These are phyloP conservation scores for human DNA, from an alignment of 2,113 vertebrate genomes.

Conservation along the genomic window DNA sequence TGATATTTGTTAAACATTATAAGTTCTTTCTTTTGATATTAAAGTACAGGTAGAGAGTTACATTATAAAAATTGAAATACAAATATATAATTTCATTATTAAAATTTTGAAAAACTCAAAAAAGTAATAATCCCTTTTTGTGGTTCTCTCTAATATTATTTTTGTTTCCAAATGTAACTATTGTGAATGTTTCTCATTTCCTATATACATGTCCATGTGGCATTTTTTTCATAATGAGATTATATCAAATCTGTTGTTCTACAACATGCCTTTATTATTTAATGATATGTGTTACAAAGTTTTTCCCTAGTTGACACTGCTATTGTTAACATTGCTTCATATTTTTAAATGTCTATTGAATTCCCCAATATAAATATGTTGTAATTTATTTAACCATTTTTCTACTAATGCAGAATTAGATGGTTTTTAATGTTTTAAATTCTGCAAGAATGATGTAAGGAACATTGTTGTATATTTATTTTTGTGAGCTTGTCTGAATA, in stretches of 20 bases:
- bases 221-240: neutral
- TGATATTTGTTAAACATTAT: neutral
- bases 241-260: constrained; percentile 43
- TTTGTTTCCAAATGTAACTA: constrained; percentile 4
- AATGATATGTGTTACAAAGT: neutral
- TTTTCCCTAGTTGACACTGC: neutral
- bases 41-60: neutral
- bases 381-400: neutral
- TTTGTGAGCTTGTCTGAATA: neutral
- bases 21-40: constrained; percentile 8
- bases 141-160: neutral
- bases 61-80: neutral
- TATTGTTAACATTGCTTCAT: neutral
- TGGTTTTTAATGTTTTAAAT: neutral
- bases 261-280: constrained; percentile 21
- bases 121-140: neutral
- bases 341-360: constrained; percentile 35
- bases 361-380: neutral
- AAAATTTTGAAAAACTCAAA: neutral
- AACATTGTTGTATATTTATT: neutral
- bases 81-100: neutral
- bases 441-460: constrained; percentile 1
- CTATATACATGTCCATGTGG: neutral
- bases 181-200: neutral
- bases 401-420: neutral